Evolutionary conservation across 1,140 invertebrate genomes (phyloP).

Genomic region (Drosophila kepulauana): DNA sequence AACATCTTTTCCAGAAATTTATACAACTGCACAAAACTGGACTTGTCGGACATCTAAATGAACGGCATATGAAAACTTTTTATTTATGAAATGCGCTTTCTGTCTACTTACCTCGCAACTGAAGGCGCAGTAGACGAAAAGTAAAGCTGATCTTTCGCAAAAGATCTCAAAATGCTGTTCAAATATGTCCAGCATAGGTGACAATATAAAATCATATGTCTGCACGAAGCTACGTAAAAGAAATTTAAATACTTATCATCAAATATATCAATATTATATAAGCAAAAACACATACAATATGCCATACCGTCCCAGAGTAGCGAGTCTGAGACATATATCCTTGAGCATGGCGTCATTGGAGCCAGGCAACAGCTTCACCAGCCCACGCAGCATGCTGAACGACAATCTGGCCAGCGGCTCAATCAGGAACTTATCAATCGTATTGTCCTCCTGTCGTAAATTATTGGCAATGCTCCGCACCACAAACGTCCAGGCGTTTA

Average conservation of each 20-base stretch:
- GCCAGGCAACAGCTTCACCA: slow-evolving; percentile 41
- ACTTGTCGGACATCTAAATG: slow-evolving; percentile 31
- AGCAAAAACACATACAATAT: slow-evolving; percentile 50
- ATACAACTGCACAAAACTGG: slow-evolving; percentile 37
- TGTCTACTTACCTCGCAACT: slow-evolving; percentile 30
- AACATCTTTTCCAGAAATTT: slow-evolving; percentile 47
- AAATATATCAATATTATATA: not conserved
- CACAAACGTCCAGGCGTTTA: slow-evolving; percentile 46
- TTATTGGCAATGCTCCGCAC: slow-evolving; percentile 23
- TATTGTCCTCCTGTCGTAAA: slow-evolving; percentile 12
- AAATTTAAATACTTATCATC: not conserved
- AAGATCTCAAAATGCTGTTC: slow-evolving; percentile 39
- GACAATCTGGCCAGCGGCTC: slow-evolving; percentile 65
- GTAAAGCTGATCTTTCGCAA: slow-evolving; percentile 42
- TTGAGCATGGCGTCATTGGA: slow-evolving; percentile 19
- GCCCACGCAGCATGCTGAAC: slow-evolving; percentile 49
- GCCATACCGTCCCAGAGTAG: slow-evolving; percentile 49
- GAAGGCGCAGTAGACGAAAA: slow-evolving; percentile 47
- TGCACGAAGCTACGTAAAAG: slow-evolving; percentile 33
- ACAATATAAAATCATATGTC: slow-evolving; percentile 38
- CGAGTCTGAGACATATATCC: slow-evolving; percentile 38
- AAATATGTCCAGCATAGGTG: slow-evolving; percentile 60
- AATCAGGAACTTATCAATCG: slow-evolving; percentile 32
- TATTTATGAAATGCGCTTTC: not conserved
- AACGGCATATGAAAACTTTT: not conserved